Evolutionary conservation across 2,113 vertebrate genomes (phyloP).

Genomic region (Stomatorhinus ivindoensis): DNA sequence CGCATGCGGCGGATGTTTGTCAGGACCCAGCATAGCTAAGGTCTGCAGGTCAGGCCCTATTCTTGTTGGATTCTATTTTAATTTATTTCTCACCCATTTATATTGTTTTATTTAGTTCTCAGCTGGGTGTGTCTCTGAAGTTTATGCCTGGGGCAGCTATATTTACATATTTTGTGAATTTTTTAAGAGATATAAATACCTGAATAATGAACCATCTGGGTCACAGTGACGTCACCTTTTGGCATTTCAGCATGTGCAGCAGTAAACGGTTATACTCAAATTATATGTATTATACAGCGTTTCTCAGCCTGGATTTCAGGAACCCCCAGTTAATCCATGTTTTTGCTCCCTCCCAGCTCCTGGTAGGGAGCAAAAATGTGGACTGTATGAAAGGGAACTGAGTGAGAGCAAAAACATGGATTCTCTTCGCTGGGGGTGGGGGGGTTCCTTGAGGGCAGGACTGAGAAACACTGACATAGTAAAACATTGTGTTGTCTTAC

Average conservation of each 20-base stretch:
- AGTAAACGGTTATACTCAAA: not conserved
- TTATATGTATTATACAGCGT: not conserved
- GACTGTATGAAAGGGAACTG: not conserved
- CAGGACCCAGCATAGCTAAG: not conserved
- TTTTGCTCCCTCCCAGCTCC: too few species aligned
- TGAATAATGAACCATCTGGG: not conserved
- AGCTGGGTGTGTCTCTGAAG: not conserved
- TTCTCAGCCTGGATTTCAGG: not conserved
- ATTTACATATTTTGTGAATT: not conserved
- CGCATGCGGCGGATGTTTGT: not conserved
- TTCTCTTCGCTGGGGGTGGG: not conserved
- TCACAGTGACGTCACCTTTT: not conserved
- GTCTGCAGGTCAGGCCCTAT: not conserved
- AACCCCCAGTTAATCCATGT: not conserved
- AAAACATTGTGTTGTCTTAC: not conserved
- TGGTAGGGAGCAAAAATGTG: too few species aligned
- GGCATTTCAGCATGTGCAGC: not conserved
- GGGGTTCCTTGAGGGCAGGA: not conserved
- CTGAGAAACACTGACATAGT: not conserved
- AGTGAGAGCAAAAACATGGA: not conserved
- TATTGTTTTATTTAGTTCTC: not conserved
- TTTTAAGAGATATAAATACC: not conserved
- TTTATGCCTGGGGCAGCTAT: not conserved
- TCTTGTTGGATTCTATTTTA: not conserved
- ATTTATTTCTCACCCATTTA: not conserved